These are phyloP conservation scores for Tanytarsus gracilentus DNA, from an alignment of 2,888 invertebrate genomes.

Conservation along the genomic window DNA sequence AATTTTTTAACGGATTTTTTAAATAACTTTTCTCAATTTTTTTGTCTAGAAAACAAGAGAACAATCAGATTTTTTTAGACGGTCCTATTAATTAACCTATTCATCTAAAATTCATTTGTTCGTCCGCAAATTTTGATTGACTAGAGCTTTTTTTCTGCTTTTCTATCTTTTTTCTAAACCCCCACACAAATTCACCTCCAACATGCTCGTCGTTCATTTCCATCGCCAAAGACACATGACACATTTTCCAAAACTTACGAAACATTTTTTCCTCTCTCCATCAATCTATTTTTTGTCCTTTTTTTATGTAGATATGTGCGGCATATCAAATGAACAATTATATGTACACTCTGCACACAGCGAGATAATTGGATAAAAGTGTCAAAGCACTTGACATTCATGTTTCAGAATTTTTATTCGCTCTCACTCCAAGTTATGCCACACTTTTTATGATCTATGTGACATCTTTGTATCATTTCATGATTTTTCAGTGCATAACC, in stretches of 20 bases:
- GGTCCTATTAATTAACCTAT: slow-evolving; percentile 21
- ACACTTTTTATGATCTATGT: not conserved
- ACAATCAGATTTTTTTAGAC: not conserved
- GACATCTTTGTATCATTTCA: no score
- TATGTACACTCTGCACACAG: not conserved
- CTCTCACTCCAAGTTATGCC: not conserved
- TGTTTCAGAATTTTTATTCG: slow-evolving; percentile 13
- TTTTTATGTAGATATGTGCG: not conserved
- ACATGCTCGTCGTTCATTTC: not conserved
- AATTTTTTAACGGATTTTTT: no score
- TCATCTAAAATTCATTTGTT: slow-evolving; percentile 24
- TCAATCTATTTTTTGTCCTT: not conserved
- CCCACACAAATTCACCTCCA: no score
- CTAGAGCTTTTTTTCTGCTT: slow-evolving; percentile 2
- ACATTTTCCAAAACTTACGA: slow-evolving; percentile 3
- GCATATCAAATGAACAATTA: slow-evolving; percentile 26
- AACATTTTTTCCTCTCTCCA: not conserved
- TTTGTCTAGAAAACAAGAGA: not conserved
- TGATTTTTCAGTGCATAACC: no score
- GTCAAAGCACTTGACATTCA: slow-evolving; percentile 27
- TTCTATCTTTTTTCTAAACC: not conserved
- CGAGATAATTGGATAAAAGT: slow-evolving; percentile 29
- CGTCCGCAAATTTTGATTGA: slow-evolving; percentile 16
- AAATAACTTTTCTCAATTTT: not conserved
- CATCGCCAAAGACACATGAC: slow-evolving; percentile 8